Percentiles rank a stretch among this genome's conserved stretches.
phyloP scores from a whole-genome alignment of 1,140 invertebrate species.

The Heliconius melpomene region DNA sequence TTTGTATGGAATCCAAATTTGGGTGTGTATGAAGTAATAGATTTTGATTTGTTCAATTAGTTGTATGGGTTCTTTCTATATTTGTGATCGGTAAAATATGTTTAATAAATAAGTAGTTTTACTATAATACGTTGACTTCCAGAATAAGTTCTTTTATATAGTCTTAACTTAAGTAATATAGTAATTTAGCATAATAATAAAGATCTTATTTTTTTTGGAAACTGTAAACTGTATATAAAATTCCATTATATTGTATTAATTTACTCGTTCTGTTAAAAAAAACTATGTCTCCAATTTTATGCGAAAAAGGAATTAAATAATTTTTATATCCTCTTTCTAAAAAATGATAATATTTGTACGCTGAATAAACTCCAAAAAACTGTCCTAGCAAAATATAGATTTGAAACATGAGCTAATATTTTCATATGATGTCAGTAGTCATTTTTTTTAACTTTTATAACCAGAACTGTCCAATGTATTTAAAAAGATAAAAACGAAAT shows the following conservation, averaged over 20 bases:
- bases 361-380: neutral
- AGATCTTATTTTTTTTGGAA: too few species aligned
- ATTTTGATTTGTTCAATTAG: constrained; percentile 6
- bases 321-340: too few species aligned
- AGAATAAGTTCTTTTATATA: too few species aligned
- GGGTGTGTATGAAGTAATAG: neutral
- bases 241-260: too few species aligned
- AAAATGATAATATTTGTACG: constrained; percentile 7
- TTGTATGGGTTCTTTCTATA: neutral
- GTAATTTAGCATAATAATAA: too few species aligned
- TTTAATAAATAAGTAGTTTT: too few species aligned
- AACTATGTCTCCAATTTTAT: too few species aligned
- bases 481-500: constrained; percentile 16
- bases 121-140: too few species aligned
- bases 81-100: neutral
- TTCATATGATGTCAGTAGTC: neutral
- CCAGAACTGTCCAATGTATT: constrained; percentile 13
- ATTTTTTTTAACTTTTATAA: constrained; percentile 8
- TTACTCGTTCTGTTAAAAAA: too few species aligned
- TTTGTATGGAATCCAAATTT: constrained; percentile 18
- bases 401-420: constrained; percentile 11
- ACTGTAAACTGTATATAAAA: too few species aligned
- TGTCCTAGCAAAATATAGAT: constrained; percentile 10
- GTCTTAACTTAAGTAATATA: too few species aligned
- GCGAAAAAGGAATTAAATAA: too few species aligned